phyloP scores from a whole-genome alignment of 2,888 invertebrate species.

The Hirtodrosophila confusa region DNA sequence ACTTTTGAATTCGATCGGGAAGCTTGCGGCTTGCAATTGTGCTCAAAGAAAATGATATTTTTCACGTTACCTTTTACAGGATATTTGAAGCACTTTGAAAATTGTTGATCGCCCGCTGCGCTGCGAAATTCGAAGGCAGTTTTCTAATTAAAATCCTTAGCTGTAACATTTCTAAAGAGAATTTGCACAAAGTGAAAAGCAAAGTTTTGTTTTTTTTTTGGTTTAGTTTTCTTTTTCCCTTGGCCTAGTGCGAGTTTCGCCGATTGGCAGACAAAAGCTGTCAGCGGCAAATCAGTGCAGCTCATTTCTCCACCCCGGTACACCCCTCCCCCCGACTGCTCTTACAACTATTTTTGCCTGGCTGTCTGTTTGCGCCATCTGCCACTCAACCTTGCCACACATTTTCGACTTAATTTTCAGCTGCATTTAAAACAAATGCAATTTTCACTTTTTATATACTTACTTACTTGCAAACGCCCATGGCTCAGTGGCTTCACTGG shows the following conservation, averaged over 20 bases:
- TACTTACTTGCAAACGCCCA: slow-evolving; percentile 42
- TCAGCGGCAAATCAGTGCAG: not conserved
- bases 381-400: slow-evolving; percentile 48
- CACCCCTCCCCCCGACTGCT: not conserved
- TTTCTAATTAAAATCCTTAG: no score
- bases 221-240: slow-evolving; percentile 6
- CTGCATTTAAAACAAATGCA: slow-evolving; percentile 73
- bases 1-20: no score
- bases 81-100: no score
- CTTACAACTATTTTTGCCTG: slow-evolving; percentile 2
- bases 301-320: slow-evolving; percentile 19
- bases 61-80: no score
- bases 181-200: slow-evolving; percentile 13
- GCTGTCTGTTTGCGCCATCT: slow-evolving; percentile 11
- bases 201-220: slow-evolving; percentile 7
- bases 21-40: no score
- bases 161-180: not conserved
- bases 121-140: no score
- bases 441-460: slow-evolving; percentile 70
- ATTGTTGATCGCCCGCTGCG: no score
- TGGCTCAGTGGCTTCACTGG: slow-evolving; percentile 48
- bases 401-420: slow-evolving; percentile 62
- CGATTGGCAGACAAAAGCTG: not conserved
- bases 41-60: no score
- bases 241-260: slow-evolving; percentile 19